These are phyloP conservation scores for Formica exsecta DNA, from an alignment of 1,140 invertebrate genomes.

Conservation along the genomic window DNA sequence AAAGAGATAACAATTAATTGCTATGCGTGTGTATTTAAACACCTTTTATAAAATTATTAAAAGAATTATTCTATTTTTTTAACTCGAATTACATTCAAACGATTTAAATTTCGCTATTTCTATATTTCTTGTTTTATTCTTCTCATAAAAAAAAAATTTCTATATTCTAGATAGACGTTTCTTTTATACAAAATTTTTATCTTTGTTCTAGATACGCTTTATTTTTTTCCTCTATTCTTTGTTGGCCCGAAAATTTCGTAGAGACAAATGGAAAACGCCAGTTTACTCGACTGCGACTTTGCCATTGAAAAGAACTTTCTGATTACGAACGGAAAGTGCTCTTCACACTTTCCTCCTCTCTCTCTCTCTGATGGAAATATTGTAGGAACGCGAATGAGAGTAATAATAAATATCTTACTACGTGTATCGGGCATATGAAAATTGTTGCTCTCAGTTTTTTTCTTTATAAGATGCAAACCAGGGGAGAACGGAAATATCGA, in stretches of 20 bases:
- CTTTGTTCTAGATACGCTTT: background rate
- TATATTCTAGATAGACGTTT: no score
- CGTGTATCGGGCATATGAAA: slow-evolving; percentile 22
- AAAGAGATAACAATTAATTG: background rate
- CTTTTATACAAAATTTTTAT: no score
- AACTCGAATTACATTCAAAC: slow-evolving; percentile 1
- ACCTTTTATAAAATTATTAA: slow-evolving; percentile 16
- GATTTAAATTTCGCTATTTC: background rate
- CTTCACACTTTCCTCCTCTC: background rate
- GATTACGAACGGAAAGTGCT: background rate
- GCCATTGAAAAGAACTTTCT: slow-evolving; percentile 4
- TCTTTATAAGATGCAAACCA: background rate
- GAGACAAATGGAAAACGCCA: background rate
- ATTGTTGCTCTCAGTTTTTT: background rate
- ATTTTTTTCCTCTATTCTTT: background rate
- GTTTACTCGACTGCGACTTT: background rate
- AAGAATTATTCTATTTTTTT: slow-evolving; percentile 29
- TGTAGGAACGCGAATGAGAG: slow-evolving; percentile 1
- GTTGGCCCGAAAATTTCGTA: background rate
- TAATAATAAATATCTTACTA: slow-evolving; percentile 27
- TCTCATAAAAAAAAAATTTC: background rate
- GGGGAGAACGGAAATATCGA: slow-evolving; percentile 32
- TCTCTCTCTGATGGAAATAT: no score
- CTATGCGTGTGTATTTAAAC: background rate
- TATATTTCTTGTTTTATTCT: background rate